These are phyloP conservation scores for Candoia aspera DNA, from an alignment of 2,113 vertebrate species.

Conservation along the genomic window DNA sequence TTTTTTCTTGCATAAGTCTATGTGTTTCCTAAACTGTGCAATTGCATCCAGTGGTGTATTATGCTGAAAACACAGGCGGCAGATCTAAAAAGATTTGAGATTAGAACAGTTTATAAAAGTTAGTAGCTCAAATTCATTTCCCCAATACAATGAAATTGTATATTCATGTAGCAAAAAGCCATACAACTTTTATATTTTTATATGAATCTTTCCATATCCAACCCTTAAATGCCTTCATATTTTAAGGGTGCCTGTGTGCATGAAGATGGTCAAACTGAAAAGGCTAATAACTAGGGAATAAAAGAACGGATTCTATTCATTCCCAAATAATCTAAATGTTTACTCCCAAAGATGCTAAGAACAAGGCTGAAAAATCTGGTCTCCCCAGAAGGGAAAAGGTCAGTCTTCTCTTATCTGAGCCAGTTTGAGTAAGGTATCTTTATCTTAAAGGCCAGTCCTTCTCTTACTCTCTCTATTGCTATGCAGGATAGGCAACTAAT, in stretches of 20 bases:
- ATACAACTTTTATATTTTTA: neutral
- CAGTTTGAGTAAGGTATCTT: neutral
- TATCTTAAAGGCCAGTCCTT: neutral
- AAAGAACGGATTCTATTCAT: neutral
- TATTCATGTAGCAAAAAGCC: slow-evolving; percentile 2
- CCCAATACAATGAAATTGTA: neutral
- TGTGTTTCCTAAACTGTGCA: slow-evolving; percentile 96
- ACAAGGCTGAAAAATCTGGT: neutral
- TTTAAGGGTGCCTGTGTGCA: neutral
- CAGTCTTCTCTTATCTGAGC: neutral
- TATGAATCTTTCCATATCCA: neutral
- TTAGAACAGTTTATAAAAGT: slow-evolving; percentile 5
- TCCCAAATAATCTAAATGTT: neutral
- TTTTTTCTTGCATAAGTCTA: slow-evolving; percentile 97
- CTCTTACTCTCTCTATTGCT: neutral
- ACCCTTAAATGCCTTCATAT: neutral
- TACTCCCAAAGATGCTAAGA: neutral
- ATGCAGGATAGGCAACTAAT: neutral
- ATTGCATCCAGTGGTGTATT: slow-evolving; percentile 97
- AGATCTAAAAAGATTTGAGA: slow-evolving; percentile 80
- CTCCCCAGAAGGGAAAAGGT: neutral
- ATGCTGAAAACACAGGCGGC: slow-evolving; percentile 97
- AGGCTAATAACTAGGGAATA: neutral
- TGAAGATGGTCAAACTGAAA: neutral
- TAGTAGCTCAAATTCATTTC: neutral